Percentiles rank a stretch among this genome's conserved stretches.
Evolutionary conservation across 2,888 invertebrate species (phyloP).

Genomic region (Leptinotarsa peninsularis): DNA sequence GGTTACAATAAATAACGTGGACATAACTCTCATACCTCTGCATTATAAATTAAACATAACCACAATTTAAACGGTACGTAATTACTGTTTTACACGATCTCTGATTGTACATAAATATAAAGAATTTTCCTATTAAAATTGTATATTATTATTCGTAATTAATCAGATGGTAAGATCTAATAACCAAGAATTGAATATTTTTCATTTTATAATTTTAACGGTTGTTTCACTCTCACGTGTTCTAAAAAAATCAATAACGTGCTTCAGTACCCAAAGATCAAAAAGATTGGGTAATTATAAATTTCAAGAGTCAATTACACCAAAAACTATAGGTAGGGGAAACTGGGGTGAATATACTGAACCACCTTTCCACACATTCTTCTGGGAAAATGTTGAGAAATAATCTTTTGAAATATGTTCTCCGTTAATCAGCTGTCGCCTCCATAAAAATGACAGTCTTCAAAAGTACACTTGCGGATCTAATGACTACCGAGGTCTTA

Average conservation of each 20-base stretch:
- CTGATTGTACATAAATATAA: constrained; percentile 40
- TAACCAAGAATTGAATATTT: constrained; percentile 45
- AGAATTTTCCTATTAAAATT: constrained; percentile 45
- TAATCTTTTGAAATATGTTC: no score
- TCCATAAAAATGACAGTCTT: no score
- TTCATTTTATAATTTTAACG: constrained; percentile 44
- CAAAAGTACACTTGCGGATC: no score
- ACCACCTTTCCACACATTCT: background rate
- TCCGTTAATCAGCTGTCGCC: no score
- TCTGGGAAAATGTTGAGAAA: no score
- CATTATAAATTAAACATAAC: constrained; percentile 40
- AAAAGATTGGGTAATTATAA: constrained; percentile 49
- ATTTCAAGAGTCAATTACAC: constrained; percentile 36
- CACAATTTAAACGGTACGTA: constrained; percentile 39
- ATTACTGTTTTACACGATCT: constrained; percentile 41
- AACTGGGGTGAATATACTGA: background rate
- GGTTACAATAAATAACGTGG: constrained; percentile 38
- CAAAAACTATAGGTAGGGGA: constrained; percentile 22
- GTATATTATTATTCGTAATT: constrained; percentile 49
- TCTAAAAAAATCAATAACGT: constrained; percentile 52
- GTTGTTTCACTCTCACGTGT: constrained; percentile 50
- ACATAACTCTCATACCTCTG: constrained; percentile 35
- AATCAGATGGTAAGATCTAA: constrained; percentile 50
- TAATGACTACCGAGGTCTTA: no score
- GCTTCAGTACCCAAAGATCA: constrained; percentile 46